Evolutionary conservation across 2,888 invertebrate species (phyloP).

Genomic region (Mythimna impura): DNA sequence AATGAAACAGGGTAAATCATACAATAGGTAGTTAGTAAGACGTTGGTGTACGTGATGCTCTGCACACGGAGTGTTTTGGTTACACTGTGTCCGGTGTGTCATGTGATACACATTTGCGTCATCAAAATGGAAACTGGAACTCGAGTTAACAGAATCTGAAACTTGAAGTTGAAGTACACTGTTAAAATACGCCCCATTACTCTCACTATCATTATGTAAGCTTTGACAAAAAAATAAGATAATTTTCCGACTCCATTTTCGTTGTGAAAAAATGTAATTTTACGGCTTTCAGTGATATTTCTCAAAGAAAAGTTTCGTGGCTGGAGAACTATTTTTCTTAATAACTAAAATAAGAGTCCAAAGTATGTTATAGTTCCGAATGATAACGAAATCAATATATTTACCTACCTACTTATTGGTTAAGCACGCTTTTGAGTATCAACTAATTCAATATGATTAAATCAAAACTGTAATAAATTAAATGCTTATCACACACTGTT

Average conservation of each 20-base stretch:
- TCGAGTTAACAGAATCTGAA: slow-evolving; percentile 59
- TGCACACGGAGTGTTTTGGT: slow-evolving; percentile 75
- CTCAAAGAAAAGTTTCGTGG: not conserved
- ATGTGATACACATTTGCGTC: slow-evolving; percentile 70
- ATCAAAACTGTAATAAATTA: slow-evolving; percentile 48
- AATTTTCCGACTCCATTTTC: not conserved
- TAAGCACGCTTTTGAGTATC: not conserved
- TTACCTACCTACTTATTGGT: too few relatives aligned
- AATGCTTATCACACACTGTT: slow-evolving; percentile 32
- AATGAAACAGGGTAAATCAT: slow-evolving; percentile 55
- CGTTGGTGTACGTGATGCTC: slow-evolving; percentile 74
- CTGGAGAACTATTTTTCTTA: not conserved
- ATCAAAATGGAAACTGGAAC: slow-evolving; percentile 72
- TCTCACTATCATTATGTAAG: not conserved
- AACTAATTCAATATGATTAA: slow-evolving; percentile 26
- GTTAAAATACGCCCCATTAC: slow-evolving; percentile 18
- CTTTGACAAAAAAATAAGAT: slow-evolving; percentile 2
- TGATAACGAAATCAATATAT: too few relatives aligned
- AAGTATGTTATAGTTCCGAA: not conserved
- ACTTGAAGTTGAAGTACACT: slow-evolving; percentile 32
- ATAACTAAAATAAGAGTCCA: not conserved
- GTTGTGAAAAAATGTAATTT: not conserved
- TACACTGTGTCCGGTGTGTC: slow-evolving; percentile 77
- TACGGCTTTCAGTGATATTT: not conserved
- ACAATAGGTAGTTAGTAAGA: slow-evolving; percentile 55